Base-by-base conservation (phyloP, 2,797 vertebrate genomes). In the Sebastes vulpes region DNA sequence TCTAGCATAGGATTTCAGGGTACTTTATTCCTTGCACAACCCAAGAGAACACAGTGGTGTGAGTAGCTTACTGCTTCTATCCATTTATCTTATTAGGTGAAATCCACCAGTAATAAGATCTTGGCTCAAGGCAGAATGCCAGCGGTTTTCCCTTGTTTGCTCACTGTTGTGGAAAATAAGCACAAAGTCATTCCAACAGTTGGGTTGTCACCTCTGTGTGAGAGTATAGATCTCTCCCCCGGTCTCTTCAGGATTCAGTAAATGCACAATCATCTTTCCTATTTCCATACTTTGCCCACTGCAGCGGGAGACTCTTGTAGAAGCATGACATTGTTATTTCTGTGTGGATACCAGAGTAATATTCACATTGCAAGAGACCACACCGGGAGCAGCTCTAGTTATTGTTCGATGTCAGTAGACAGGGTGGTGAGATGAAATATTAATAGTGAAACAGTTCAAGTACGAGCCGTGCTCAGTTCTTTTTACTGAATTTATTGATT, bases 101-200 rank as follows among this genome's bases (percentile, higher is more conserved):
- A 83, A 81, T 76, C 66, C 72, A 69, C 21, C 14, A 20, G 84
- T 75, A 75, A 87, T 79, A 66, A 23, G 58, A 81, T 25, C 72
- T 75, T 79, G 68, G 68, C 75, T 83, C 23, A 72, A 72, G 70
- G 73, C 66, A 68, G 32, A 75, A 18, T 68, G 66, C 14, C 60
- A 84, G 72, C 50, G 46, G 53, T 69, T 83, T 16, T 28, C 29
- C 58, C 58, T 63, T 72, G 75, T 90, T 79, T 85, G 58, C 60
- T 82, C 72, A 66, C 65, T 65, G 53, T 50, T 74, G 73, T 76
- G 48, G 78, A 85, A 86, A 79, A 85, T 82, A 77, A 82, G 75
- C 70, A 71, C 54, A 46, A 26, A 79, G 58, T 77, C 31, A 65
- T 72, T 81, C 46, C 61, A 77, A 20, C 48, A 66, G 32, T 81